These are phyloP conservation scores for Tetrao urogallus DNA, from an alignment of 2,113 vertebrate genomes.

Conservation along the genomic window DNA sequence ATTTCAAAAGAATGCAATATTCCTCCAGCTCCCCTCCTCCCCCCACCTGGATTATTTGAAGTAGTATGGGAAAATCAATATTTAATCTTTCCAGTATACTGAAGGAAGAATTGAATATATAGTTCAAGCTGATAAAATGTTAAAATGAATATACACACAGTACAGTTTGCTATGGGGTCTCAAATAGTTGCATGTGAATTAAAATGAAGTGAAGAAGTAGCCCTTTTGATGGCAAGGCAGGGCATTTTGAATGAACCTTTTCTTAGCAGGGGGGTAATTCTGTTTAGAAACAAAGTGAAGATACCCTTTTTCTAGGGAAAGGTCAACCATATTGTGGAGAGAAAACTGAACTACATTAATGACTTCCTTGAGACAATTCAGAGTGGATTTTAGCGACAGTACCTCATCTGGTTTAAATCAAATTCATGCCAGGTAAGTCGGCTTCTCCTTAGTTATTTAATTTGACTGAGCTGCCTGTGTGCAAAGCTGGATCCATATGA, in stretches of 20 bases:
- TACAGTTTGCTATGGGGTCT: neutral
- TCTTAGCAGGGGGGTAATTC: neutral
- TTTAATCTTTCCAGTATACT: slow-evolving; percentile 59
- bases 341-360: neutral
- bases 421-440: neutral
- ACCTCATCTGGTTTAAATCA: neutral
- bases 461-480: neutral
- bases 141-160: neutral
- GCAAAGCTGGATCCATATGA: neutral
- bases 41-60: slow-evolving; percentile 33
- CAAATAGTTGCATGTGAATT: neutral
- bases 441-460: neutral
- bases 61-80: slow-evolving; percentile 68
- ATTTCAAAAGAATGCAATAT: slow-evolving; percentile 33
- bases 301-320: neutral
- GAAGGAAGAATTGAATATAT: neutral
- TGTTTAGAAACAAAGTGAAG: neutral
- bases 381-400: neutral
- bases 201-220: neutral
- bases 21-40: neutral
- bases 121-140: neutral
- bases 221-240: neutral
- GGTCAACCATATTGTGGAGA: neutral
- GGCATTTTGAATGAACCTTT: neutral
- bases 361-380: neutral